A percentile compares a stretch with the other conserved stretches of the same genome.
Conservation (phyloP, 2,113 vertebrate species). For the Antigone vipio region DNA sequence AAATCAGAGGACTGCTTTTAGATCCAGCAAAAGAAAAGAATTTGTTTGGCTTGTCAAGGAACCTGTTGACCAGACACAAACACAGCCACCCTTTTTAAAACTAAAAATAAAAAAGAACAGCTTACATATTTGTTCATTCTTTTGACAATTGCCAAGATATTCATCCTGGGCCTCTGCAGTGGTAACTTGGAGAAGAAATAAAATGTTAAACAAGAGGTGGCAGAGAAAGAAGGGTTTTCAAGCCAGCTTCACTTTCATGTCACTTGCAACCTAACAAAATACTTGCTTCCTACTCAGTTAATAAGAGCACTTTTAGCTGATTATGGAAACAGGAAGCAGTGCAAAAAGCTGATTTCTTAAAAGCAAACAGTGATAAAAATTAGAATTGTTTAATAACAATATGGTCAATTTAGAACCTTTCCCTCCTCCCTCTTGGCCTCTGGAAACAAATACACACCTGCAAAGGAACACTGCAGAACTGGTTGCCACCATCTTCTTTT, state of each 20-base stretch:
- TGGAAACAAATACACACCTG: background rate
- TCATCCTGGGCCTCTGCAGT: background rate
- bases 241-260: background rate
- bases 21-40: background rate
- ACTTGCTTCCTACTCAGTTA: background rate
- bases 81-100: background rate
- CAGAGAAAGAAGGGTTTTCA: background rate
- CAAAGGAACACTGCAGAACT: background rate
- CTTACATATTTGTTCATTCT: background rate
- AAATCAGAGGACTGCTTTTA: background rate
- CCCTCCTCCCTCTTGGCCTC: background rate
- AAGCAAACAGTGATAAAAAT: background rate
- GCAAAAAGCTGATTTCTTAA: background rate
- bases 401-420: background rate
- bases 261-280: background rate
- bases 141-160: background rate
- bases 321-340: background rate
- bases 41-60: slow-evolving; percentile 1
- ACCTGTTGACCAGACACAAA: background rate
- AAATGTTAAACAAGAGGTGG: background rate
- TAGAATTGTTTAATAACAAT: background rate
- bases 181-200: background rate
- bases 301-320: background rate
- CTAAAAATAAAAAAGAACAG: background rate
- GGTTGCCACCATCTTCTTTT: background rate